Evolutionary conservation across 1,140 invertebrate species (phyloP), one percentile per base, ranked within the genome.

Genomic region (Potamilus streckersoni): DNA sequence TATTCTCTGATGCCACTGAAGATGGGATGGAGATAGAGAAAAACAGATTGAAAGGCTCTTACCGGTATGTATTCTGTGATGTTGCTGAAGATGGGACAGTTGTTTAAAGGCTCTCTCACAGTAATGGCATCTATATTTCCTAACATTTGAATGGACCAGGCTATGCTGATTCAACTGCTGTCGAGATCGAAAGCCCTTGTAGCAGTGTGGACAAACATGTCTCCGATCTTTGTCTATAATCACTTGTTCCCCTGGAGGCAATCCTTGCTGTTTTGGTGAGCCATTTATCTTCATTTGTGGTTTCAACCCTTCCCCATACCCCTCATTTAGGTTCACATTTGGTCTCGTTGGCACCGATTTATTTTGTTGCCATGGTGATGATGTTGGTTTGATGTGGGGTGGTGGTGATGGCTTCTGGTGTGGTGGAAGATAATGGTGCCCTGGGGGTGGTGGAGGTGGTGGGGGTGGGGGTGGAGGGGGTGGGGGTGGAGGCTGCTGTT

Each of bases 101-200:
- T 99, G 98, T 63, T 97, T 99, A 91, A 99, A 99, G 91, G 98
- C 97, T 87, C 96, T 93, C 91, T 98, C 96, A 91, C 97, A 98
- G 90, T 98, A 98, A 91, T 98, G 96, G 91, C 97, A 98, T 49
- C 76, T 79, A 69, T 84, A 85, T 71, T 83, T 85, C 20, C 84
- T 71, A 8, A 80, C 95, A 60, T 95, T 95, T 38, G 95, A 96
- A 89, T 97, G 96, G 70, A 97, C 95, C 83, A 94, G 92, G 84
- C 97, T 97, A 90, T 98, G 97, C 91, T 98, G 96, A 19, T 97
- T 96, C 80, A 98, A 92, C 90, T 98, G 97, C 88, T 98, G 96
- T 89, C 97, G 97, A 86, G 95, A 96, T 85, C 94, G 95, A 92
- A 98, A 98, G 76, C 95, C 96, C 90, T 98, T 98, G 86, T 97